These are phyloP conservation scores for Erpobdella octoculata DNA, from an alignment of 2,888 invertebrate genomes.

Conservation along the genomic window DNA sequence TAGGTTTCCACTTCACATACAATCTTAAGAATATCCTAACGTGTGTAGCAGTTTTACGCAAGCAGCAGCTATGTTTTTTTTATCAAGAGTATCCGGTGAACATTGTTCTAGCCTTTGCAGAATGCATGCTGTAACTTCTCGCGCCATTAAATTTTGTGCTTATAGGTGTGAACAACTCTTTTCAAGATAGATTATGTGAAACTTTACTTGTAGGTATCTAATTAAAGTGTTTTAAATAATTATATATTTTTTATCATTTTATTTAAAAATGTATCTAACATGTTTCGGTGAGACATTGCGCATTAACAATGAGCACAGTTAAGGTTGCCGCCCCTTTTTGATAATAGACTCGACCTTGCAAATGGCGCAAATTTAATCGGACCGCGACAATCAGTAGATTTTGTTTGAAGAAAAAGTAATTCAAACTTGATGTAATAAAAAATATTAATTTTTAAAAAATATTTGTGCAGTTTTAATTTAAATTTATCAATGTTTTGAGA, in stretches of 20 bases:
- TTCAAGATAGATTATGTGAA: too few relatives aligned
- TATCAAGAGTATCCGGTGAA: background rate
- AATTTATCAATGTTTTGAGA: too few relatives aligned
- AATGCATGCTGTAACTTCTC: conserved; percentile 18
- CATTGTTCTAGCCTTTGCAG: background rate
- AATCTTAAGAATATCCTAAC: background rate
- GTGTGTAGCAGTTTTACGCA: background rate
- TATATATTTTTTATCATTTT: background rate
- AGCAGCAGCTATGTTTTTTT: background rate
- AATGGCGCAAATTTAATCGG: conserved; percentile 12
- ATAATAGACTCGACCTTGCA: background rate
- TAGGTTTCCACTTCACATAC: background rate
- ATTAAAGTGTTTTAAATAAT: background rate
- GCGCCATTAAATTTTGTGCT: conserved; percentile 4
- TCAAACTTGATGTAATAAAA: too few relatives aligned
- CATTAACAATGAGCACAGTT: too few relatives aligned
- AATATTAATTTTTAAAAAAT: background rate
- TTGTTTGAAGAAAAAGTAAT: too few relatives aligned
- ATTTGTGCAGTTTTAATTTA: conserved; percentile 6
- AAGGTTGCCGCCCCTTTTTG: background rate
- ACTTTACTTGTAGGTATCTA: background rate
- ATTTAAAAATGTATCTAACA: background rate
- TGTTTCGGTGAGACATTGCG: background rate
- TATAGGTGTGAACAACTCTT: background rate
- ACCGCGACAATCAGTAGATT: too few relatives aligned